Conservation (phyloP, 2,797 vertebrate genomes). For the Cryptoblepharus egeriae region DNA sequence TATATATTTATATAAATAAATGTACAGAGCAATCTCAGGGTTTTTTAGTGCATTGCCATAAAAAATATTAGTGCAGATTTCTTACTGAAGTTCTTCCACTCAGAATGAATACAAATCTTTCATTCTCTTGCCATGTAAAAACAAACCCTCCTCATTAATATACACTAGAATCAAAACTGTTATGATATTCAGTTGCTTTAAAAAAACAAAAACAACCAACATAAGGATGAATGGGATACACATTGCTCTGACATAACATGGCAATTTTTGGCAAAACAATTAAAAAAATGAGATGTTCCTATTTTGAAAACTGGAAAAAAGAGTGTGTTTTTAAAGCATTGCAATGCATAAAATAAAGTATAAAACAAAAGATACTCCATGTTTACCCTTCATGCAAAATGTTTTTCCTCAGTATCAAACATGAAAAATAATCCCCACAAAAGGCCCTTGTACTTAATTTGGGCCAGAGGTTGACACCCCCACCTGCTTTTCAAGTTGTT, state of each 20-base stretch:
- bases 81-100: conserved; percentile 78
- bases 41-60: conserved; percentile 94
- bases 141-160: conserved; percentile 77
- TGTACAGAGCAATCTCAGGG: conserved; percentile 88
- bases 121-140: conserved; percentile 83
- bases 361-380: conserved; percentile 80
- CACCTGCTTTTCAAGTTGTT: conserved; percentile 65
- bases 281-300: conserved; percentile 82
- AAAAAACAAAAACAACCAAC: conserved; percentile 48
- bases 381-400: conserved; percentile 89
- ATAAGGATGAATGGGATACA: conserved; percentile 79
- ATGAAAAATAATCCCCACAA: conserved; percentile 71
- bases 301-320: conserved; percentile 81
- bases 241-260: conserved; percentile 82
- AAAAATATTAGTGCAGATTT: conserved; percentile 93
- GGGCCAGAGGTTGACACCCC: conserved; percentile 63
- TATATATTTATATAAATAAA: conserved; percentile 93
- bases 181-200: conserved; percentile 72
- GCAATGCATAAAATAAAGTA: conserved; percentile 90
- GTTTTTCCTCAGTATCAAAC: conserved; percentile 79
- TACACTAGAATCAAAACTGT: conserved; percentile 75
- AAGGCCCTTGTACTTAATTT: conserved; percentile 74
- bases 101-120: conserved; percentile 79
- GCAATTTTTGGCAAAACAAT: conserved; percentile 93
- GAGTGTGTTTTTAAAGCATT: conserved; percentile 81